Evolutionary conservation across 2,888 invertebrate species (phyloP).

Genomic region (Lumbricus terrestris): DNA sequence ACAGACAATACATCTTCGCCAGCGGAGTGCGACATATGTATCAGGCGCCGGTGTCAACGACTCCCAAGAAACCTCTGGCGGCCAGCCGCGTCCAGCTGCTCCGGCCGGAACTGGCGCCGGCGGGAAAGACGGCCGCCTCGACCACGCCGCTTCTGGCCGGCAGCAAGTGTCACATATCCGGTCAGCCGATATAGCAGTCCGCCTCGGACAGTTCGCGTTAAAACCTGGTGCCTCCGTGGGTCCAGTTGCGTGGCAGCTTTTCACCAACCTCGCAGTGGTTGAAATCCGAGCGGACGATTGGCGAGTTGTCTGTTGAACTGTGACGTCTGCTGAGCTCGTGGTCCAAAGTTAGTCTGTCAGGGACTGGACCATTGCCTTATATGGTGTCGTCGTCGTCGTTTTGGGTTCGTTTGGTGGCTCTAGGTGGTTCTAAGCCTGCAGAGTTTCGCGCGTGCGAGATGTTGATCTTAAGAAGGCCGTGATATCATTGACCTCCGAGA

Average conservation of each 20-base stretch:
- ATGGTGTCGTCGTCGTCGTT: background rate
- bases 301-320: background rate
- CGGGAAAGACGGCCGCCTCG: background rate
- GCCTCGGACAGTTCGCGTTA: background rate
- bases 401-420: background rate
- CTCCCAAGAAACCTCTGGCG: background rate
- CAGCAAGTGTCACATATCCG: background rate
- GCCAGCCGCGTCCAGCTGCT: background rate
- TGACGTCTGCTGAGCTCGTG: background rate
- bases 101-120: background rate
- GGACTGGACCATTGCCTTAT: background rate
- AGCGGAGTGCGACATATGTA: background rate
- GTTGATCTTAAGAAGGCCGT: background rate
- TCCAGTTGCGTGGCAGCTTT: background rate
- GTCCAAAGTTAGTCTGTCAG: background rate
- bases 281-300: background rate
- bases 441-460: background rate
- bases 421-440: background rate
- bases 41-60: background rate
- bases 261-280: background rate
- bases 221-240: background rate
- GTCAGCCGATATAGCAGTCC: constrained; percentile 4
- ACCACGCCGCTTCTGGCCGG: background rate
- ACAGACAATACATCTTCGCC: background rate
- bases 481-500: background rate